Evolutionary conservation across 35 echinoderm and acorn worm species (phyloP).

Genomic region (Ptychodera flava): DNA sequence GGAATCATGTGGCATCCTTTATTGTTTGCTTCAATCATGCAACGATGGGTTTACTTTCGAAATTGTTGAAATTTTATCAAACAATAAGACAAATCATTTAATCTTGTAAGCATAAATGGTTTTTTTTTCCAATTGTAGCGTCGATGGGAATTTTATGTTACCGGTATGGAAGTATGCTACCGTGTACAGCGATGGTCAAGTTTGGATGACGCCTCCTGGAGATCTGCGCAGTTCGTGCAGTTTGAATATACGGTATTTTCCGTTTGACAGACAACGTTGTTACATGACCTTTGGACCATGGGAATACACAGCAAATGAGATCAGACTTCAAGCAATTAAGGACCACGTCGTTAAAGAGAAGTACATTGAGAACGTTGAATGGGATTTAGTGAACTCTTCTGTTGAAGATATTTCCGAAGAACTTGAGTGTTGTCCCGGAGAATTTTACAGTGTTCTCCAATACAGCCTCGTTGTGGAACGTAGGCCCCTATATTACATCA

Average conservation of each 20-base stretch:
- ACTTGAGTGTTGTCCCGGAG: not conserved
- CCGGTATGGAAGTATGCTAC: not conserved
- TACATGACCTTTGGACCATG: not conserved
- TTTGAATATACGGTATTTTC: not conserved
- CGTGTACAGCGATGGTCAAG: not conserved
- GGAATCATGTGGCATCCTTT: too few species aligned
- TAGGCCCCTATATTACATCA: not conserved
- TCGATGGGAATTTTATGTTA: not conserved
- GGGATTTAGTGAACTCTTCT: not conserved
- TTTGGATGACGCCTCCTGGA: not conserved
- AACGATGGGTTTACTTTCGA: too few species aligned
- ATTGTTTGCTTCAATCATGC: too few species aligned
- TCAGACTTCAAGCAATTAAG: not conserved
- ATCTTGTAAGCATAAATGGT: too few species aligned
- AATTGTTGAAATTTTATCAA: too few species aligned
- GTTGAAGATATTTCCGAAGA: not conserved
- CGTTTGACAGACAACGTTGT: not conserved
- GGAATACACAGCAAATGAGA: not conserved
- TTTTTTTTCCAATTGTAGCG: too few species aligned
- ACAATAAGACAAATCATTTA: too few species aligned
- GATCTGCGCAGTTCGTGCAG: not conserved
- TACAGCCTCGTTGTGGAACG: not conserved
- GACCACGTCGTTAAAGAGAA: not conserved
- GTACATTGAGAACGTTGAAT: not conserved
- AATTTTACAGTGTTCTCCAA: not conserved